These are phyloP conservation scores for Flabesymbios commensalis DNA, from an alignment of 2,888 invertebrate genomes.

Conservation along the genomic window DNA sequence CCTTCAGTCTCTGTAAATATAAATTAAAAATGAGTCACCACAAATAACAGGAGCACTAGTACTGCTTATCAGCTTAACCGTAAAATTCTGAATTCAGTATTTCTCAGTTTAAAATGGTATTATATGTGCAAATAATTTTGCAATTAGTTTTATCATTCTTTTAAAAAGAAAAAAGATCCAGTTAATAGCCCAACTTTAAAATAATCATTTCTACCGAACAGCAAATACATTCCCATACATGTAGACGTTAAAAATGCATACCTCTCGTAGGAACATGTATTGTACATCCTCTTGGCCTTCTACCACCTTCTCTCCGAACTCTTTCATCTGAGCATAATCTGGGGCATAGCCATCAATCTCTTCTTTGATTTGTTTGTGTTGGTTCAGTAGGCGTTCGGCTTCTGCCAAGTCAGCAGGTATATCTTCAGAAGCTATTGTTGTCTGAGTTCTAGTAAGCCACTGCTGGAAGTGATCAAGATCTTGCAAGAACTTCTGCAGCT, in stretches of 20 bases:
- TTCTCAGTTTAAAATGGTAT: too few species aligned
- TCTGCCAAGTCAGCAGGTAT: slow-evolving; percentile 67
- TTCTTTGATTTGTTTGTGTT: slow-evolving; percentile 97
- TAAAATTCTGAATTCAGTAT: too few species aligned
- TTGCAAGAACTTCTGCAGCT: slow-evolving; percentile 81
- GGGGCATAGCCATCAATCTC: slow-evolving; percentile 99
- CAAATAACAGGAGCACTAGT: too few species aligned
- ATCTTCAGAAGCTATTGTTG: slow-evolving; percentile 69
- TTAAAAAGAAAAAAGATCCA: too few species aligned
- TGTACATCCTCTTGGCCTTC: slow-evolving; percentile 87
- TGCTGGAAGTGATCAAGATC: slow-evolving; percentile 99
- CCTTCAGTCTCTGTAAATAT: slow-evolving; percentile 77
- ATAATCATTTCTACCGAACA: too few species aligned
- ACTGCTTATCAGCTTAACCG: too few species aligned
- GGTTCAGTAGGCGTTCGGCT: slow-evolving; percentile 93
- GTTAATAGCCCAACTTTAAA: too few species aligned
- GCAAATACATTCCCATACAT: too few species aligned
- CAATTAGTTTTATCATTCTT: too few species aligned
- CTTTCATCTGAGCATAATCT: slow-evolving; percentile 99
- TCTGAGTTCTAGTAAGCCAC: slow-evolving; percentile 98
- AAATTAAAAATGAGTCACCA: neutral
- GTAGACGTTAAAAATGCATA: too few species aligned
- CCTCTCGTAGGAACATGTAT: slow-evolving; percentile 98
- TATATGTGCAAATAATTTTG: too few species aligned
- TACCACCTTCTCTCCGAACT: slow-evolving; percentile 77